A percentile compares a stretch with the other conserved stretches of the same genome.
These are phyloP conservation scores for Acanthisitta chloris DNA, from an alignment of 2,113 vertebrate genomes.

Conservation along the genomic window DNA sequence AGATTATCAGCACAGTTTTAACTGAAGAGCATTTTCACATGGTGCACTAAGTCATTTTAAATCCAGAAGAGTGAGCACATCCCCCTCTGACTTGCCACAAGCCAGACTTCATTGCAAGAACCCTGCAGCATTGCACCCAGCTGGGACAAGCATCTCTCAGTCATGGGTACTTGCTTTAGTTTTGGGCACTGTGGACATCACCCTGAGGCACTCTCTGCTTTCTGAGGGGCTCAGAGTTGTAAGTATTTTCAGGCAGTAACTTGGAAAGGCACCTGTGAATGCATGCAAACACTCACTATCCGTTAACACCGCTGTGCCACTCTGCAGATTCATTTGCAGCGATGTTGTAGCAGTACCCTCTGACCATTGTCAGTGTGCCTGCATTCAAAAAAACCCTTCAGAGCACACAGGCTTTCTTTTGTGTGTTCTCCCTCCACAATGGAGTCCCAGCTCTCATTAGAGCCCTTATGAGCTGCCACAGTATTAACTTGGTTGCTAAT, in stretches of 20 bases:
- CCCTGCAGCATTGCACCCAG: neutral
- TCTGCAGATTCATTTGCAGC: neutral
- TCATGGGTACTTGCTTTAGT: neutral
- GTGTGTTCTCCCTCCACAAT: neutral
- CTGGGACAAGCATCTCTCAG: neutral
- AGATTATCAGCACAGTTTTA: neutral
- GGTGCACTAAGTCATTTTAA: neutral
- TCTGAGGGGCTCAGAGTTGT: neutral
- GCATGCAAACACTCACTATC: neutral
- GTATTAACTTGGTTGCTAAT: neutral
- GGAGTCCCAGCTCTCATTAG: neutral
- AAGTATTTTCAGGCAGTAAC: neutral
- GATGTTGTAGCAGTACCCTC: neutral
- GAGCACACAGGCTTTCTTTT: neutral
- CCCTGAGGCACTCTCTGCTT: neutral
- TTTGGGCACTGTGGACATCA: neutral
- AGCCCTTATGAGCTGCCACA: neutral
- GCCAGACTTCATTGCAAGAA: neutral
- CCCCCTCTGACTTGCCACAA: accelerated
- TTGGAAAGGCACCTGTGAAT: neutral
- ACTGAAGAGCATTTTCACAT: neutral
- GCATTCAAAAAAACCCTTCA: neutral
- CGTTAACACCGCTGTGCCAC: neutral
- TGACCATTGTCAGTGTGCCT: neutral
- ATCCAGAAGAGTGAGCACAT: neutral